Evolutionary conservation across 2,113 vertebrate genomes (phyloP).

Genomic region (Origma solitaria): DNA sequence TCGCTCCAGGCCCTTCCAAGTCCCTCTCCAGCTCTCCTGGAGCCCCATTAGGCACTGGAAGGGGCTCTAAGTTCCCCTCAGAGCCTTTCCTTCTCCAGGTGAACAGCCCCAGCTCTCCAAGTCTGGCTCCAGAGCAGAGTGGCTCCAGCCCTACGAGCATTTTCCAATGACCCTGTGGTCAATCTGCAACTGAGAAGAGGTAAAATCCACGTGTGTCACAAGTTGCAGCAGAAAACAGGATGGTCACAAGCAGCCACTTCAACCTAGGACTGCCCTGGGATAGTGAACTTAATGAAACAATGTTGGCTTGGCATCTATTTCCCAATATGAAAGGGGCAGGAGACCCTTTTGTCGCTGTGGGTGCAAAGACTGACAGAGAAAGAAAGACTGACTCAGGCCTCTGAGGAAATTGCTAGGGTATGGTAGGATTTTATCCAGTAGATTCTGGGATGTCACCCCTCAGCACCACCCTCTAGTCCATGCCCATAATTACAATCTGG

Average conservation of each 20-base stretch:
- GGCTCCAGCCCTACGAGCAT: rapidly evolving
- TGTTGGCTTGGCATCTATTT: neutral
- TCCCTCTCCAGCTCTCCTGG: neutral
- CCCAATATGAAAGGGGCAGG: neutral
- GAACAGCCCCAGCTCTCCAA: neutral
- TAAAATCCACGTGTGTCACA: neutral
- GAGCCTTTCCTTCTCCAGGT: neutral
- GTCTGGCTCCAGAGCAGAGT: neutral
- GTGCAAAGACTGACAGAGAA: neutral
- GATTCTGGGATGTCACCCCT: neutral
- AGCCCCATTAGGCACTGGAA: neutral
- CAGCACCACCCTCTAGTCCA: neutral
- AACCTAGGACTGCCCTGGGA: neutral
- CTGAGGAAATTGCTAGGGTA: neutral
- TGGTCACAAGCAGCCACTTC: neutral
- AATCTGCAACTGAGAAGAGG: neutral
- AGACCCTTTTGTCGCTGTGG: neutral
- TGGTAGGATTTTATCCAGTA: rapidly evolving
- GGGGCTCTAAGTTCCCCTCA: neutral
- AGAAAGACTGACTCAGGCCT: neutral
- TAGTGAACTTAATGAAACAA: neutral
- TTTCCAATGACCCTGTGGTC: neutral
- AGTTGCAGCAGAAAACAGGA: neutral
- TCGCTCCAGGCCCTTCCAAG: neutral
- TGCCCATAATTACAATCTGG: neutral